Conservation (phyloP, 2,888 invertebrate species). For the Tholera decimalis region DNA sequence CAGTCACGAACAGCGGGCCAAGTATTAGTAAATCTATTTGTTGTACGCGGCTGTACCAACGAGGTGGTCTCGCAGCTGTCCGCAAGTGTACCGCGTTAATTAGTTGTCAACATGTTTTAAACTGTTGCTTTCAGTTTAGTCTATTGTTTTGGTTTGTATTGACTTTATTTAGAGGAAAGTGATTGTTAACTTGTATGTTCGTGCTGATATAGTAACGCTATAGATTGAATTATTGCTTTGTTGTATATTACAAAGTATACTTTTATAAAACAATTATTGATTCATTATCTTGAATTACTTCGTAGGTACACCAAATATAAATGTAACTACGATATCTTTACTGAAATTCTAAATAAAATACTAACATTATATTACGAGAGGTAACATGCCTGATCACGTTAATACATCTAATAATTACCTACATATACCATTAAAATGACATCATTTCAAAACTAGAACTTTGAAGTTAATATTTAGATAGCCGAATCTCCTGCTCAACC, state of each 20-base stretch:
- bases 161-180: constrained; percentile 19
- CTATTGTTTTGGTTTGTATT: constrained; percentile 27
- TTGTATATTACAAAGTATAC: background rate
- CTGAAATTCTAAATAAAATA: too few relatives aligned
- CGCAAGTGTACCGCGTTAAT: constrained; percentile 60
- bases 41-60: constrained; percentile 35
- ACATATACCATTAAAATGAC: too few relatives aligned
- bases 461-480: too few relatives aligned
- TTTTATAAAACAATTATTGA: background rate
- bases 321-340: too few relatives aligned
- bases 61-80: constrained; percentile 50
- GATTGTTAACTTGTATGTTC: background rate
- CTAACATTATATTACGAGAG: too few relatives aligned
- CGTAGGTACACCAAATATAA: too few relatives aligned
- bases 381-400: too few relatives aligned
- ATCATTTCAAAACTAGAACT: too few relatives aligned
- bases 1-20: constrained; percentile 28
- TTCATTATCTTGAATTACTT: too few relatives aligned
- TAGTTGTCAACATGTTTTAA: constrained; percentile 62
- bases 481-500: too few relatives aligned
- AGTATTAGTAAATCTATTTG: constrained; percentile 57
- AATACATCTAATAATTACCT: too few relatives aligned
- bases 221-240: background rate
- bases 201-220: background rate
- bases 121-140: constrained; percentile 52